phyloP scores from a whole-genome alignment of 2,888 invertebrate genomes.

The Coleophora flavipennella region DNA sequence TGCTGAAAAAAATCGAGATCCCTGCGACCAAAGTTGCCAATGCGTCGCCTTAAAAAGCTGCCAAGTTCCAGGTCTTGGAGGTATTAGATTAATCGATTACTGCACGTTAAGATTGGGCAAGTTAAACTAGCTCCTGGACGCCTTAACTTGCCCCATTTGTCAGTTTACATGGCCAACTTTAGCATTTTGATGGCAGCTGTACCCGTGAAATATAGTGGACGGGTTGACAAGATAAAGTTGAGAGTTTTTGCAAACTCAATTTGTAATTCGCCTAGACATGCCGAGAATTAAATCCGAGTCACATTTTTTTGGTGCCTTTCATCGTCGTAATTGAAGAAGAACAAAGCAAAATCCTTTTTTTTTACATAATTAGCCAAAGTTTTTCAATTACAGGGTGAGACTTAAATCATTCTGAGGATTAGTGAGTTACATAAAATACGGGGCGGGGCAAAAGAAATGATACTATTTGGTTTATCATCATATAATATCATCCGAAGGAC shows the following conservation, averaged over 20 bases:
- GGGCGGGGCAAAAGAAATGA: no score
- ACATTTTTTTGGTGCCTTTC: no score
- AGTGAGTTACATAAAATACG: no score
- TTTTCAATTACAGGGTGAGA: not conserved
- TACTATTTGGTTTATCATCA: no score
- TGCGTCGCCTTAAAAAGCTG: constrained; percentile 34
- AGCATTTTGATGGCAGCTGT: constrained; percentile 25
- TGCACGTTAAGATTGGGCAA: constrained; percentile 46
- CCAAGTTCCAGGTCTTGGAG: constrained; percentile 48
- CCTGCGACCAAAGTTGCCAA: no score
- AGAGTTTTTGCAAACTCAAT: not conserved
- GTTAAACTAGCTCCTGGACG: constrained; percentile 40
- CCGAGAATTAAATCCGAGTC: not conserved
- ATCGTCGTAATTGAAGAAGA: no score
- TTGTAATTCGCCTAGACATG: not conserved
- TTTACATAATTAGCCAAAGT: no score
- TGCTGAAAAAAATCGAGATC: no score
- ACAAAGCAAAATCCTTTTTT: no score
- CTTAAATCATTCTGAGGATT: no score
- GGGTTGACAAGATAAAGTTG: constrained; percentile 11
- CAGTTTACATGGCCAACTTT: constrained; percentile 32
- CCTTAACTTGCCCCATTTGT: constrained; percentile 47
- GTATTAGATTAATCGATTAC: constrained; percentile 58
- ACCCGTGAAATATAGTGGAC: constrained; percentile 18
- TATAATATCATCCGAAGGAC: no score